Evolutionary conservation across 2,888 invertebrate genomes (phyloP), one percentile per base, ranked within the genome.

Genomic region (Tiliacea citrago): DNA sequence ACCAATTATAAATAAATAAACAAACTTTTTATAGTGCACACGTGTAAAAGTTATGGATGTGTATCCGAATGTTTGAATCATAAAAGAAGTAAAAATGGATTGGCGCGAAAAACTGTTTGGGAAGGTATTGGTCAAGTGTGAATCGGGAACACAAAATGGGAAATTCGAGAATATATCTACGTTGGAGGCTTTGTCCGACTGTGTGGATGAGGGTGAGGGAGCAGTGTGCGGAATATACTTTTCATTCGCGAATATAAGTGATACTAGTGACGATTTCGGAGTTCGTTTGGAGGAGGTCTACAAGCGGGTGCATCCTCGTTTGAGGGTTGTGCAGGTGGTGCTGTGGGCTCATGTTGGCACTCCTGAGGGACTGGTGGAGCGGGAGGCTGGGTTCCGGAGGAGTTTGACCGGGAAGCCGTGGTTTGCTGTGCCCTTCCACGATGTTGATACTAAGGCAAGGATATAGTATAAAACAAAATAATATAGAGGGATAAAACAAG

Each of bases 341-440:
- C 92, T 98, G 85, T 98, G 97, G 98, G 97, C 97, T 24, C 96
- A 96, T 77, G 96, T 96, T 7, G 96, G 96, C 21, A 96, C 96
- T 0, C 96, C 93, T 92, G 97, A 95, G 87, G 97, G 97, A 35
- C 97, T 97, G 8, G 96, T 97, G 82, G 97, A 98, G 90, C 97
- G 97, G 76, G 97, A 97, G 79, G 97, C 97, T 2, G 97, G 97
- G 53, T 98, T 98, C 91, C 95, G 97, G 8, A 96, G 96, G 80
- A 97, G 97, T 88, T 92, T 98, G 88, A 95, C 97, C 6, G 97
- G 97, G 73, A 95, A 98, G 83, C 97, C 98, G 0, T 98, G 98
- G 98, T 97, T 97, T 79, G 98, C 98, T 18, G 97, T 98, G 77
- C 97, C 98, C 0, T 97, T 97, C 91, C 97, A 97, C 79, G 97